Evolutionary conservation across 1,140 invertebrate species (phyloP).

Genomic region (Plectus sambesii): DNA sequence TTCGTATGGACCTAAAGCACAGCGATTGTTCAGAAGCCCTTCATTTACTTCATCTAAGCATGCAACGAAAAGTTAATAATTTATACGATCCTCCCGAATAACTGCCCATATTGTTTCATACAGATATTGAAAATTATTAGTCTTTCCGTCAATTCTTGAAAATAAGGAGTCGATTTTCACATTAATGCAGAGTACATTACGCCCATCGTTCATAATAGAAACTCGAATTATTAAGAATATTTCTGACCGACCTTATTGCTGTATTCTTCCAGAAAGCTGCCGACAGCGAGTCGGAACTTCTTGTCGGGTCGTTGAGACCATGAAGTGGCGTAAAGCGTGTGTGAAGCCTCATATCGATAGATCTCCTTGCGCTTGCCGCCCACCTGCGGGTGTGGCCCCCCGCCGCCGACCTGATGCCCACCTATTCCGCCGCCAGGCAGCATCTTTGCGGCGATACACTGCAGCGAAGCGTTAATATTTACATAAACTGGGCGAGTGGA

Average conservation of each 20-base stretch:
- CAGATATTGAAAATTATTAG: constrained; percentile 7
- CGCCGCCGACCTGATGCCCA: too few relatives aligned
- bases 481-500: too few relatives aligned
- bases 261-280: constrained; percentile 98
- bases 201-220: constrained; percentile 17
- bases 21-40: constrained; percentile 5
- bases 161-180: constrained; percentile 20
- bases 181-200: constrained; percentile 9
- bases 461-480: too few relatives aligned
- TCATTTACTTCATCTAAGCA: constrained; percentile 4
- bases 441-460: too few relatives aligned
- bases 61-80: constrained; percentile 7
- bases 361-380: constrained; percentile 61
- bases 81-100: constrained; percentile 1
- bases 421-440: too few relatives aligned
- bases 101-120: constrained; percentile 9
- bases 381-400: too few relatives aligned
- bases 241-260: constrained; percentile 33
- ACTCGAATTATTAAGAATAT: constrained; percentile 8
- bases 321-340: constrained; percentile 97
- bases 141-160: background rate
- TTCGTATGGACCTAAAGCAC: constrained; percentile 56
- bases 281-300: constrained; percentile 82
- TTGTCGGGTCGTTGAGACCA: constrained; percentile 89
- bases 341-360: constrained; percentile 90